A percentile compares a stretch with the other conserved stretches of the same genome.
Conservation (phyloP, 2,113 vertebrate species). For the Petrocephalus zakoni region DNA sequence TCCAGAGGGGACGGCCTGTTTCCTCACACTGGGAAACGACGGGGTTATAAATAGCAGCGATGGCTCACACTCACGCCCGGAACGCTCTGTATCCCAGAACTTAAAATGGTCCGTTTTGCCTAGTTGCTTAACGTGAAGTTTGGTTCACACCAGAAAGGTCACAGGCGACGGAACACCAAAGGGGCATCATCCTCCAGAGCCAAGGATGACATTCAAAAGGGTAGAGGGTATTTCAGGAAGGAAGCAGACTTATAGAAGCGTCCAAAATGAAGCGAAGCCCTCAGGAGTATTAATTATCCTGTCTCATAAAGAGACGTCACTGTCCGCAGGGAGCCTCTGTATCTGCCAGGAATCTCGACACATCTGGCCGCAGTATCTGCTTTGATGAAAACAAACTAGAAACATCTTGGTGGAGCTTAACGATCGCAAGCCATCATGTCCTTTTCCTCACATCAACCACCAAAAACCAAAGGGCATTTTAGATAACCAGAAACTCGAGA, state of each 20-base stretch:
- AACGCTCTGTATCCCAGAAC: not conserved
- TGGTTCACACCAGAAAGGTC: not conserved
- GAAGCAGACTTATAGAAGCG: not conserved
- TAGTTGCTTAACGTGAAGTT: not conserved
- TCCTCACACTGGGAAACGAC: not conserved
- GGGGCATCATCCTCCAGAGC: not conserved
- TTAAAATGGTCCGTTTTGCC: not conserved
- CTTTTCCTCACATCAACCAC: not conserved
- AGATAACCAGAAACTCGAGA: not conserved
- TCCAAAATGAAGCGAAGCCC: not conserved
- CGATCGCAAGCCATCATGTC: not conserved
- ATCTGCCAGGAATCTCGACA: not conserved
- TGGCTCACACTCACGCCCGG: not conserved
- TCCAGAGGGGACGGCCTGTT: not conserved
- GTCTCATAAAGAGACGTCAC: not conserved
- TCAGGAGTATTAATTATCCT: not conserved
- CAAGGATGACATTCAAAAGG: not conserved
- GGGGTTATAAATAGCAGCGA: not conserved
- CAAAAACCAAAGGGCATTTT: not conserved
- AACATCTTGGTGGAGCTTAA: not conserved
- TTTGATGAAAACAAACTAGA: not conserved
- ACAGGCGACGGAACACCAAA: not conserved
- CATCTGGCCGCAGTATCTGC: slow-evolving; percentile 2
- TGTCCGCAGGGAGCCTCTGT: not conserved
- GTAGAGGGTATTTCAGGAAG: not conserved